Base-by-base conservation (phyloP, 2,113 vertebrate genomes). In the Corythornis cristatus region DNA sequence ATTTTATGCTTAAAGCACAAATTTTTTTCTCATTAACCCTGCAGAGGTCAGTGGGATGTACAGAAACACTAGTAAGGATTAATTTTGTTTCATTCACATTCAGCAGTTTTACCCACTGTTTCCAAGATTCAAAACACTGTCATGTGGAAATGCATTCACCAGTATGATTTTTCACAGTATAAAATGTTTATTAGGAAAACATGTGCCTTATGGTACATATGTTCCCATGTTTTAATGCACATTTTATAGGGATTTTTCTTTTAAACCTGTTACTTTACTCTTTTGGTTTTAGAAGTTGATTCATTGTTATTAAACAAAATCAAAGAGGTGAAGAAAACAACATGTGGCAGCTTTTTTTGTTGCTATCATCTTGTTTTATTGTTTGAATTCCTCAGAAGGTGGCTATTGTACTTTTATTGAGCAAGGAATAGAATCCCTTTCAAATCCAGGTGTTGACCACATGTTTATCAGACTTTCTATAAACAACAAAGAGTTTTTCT, bases 401-500 rank as follows among this genome's bases (percentile, higher is more conserved):
- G 62, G 51, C 81, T 90, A 54, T 58, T 90, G 73, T 76, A 87
- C 42, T 97, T 98, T 97, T 97, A 97, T 96, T 96, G 94, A 96
- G 93, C 93, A 96, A 97, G 93, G 76, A 62, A 82, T 76, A 90
- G 45, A 84, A 93, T 70, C 58, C 21, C 81, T 96, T 94, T 95
- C 96, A 96, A 97, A 96, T 95, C 96, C 96, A 97, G 96, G 89
- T 98, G 97, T 91, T 90, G 91, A 67, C 93, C 97, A 97, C 93
- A 97, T 97, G 96, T 97, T 98, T 96, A 97, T 96, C 88, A 84
- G 73, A 81, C 74, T 75, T 84, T 83, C 76, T 67, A 93, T 81
- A 95, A 96, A 96, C 92, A 96, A 88, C 84, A 96, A 95, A 96
- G 60, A 10, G 43, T 57, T 93, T 95, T 97, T 93, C 72, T 95